Evolutionary conservation across 2,888 invertebrate species (phyloP).

Genomic region (Exocentrus adspersus): DNA sequence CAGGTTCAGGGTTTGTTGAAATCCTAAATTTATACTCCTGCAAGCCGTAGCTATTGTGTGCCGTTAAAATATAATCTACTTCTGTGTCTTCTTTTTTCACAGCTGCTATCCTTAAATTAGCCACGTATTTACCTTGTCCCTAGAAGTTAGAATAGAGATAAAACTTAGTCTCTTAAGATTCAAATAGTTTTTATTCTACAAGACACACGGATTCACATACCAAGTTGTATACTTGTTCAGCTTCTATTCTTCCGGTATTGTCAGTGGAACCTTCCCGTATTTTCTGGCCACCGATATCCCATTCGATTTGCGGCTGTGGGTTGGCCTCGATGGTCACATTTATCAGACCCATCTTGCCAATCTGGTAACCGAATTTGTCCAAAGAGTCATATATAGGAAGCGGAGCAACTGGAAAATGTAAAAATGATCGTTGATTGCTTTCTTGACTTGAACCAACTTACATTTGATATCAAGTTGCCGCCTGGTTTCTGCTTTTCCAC

Average conservation of each 20-base stretch:
- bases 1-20: slow-evolving; percentile 72
- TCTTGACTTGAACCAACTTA: slow-evolving; percentile 65
- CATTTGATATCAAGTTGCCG: slow-evolving; percentile 69
- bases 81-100: slow-evolving; percentile 82
- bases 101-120: slow-evolving; percentile 72
- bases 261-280: slow-evolving; percentile 67
- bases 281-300: slow-evolving; percentile 71
- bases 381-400: slow-evolving; percentile 68
- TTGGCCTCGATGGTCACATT: slow-evolving; percentile 79
- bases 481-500: slow-evolving; percentile 58
- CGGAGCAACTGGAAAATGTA: slow-evolving; percentile 70
- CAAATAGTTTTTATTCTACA: too few species aligned
- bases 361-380: slow-evolving; percentile 78
- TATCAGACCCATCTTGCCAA: slow-evolving; percentile 77
- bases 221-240: slow-evolving; percentile 63
- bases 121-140: slow-evolving; percentile 76
- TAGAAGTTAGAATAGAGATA: slow-evolving; percentile 53
- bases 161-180: not conserved
- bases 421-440: not conserved
- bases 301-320: slow-evolving; percentile 75
- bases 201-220: too few species aligned
- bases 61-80: slow-evolving; percentile 73
- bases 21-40: slow-evolving; percentile 74
- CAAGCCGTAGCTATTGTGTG: slow-evolving; percentile 74
- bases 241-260: slow-evolving; percentile 64